phyloP scores from a whole-genome alignment of 1,140 invertebrate species.

The Philopotamus ludificatus region DNA sequence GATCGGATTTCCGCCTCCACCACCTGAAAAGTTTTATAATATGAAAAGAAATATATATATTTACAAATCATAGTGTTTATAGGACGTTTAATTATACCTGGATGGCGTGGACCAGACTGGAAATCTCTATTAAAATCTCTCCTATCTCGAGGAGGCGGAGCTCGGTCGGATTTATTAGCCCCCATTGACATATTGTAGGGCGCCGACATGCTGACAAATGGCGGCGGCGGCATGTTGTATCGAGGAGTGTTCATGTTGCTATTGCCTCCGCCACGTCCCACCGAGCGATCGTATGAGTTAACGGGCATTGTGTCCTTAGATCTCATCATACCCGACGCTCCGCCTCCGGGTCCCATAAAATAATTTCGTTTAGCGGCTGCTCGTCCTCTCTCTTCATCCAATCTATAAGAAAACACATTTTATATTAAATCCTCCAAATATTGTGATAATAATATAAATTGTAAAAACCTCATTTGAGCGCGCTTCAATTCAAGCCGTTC shows the following conservation, averaged over 20 bases:
- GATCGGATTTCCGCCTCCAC: conserved; percentile 44
- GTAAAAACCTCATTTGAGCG: conserved; percentile 64
- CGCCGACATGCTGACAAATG: conserved; percentile 48
- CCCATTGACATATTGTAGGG: conserved; percentile 47
- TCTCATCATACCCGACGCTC: conserved; percentile 4
- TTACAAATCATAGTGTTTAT: conserved; percentile 3
- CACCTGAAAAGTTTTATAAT: too few species aligned
- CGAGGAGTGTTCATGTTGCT: conserved; percentile 32
- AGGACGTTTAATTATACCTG: too few species aligned
- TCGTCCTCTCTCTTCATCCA: conserved; percentile 51
- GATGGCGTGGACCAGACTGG: conserved; percentile 30
- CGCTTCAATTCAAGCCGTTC: conserved; percentile 80
- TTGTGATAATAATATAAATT: too few species aligned
- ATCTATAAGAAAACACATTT: too few species aligned
- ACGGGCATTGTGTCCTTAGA: conserved; percentile 9
- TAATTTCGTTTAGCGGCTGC: conserved; percentile 1
- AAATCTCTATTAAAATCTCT: conserved; percentile 51
- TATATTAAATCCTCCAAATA: too few species aligned
- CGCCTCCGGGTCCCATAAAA: conserved; percentile 39
- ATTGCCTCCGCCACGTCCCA: not conserved
- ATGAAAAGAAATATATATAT: too few species aligned
- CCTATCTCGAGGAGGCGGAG: conserved; percentile 40
- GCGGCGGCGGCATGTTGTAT: conserved; percentile 52
- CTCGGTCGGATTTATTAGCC: not conserved
- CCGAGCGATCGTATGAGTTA: not conserved